Evolutionary conservation across 2,797 vertebrate genomes (phyloP).

Genomic region (Syndactyla subalaris): DNA sequence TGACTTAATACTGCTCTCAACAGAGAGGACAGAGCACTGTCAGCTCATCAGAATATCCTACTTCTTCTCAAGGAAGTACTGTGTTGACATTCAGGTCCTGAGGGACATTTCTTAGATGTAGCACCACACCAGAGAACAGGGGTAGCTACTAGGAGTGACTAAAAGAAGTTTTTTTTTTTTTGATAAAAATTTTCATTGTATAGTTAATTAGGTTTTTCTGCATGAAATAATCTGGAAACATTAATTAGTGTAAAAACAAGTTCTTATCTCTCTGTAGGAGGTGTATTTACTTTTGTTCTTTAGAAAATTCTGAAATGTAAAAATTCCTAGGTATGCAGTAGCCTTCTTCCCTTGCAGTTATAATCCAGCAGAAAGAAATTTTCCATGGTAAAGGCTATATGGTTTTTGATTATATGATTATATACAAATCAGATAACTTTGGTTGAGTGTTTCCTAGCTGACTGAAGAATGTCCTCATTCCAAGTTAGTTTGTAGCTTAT

Average conservation of each 20-base stretch:
- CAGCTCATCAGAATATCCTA: background rate
- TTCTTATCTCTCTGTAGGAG: background rate
- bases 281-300: background rate
- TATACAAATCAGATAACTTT: background rate
- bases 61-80: background rate
- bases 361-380: background rate
- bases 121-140: background rate
- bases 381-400: background rate
- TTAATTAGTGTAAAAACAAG: background rate
- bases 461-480: background rate
- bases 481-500: background rate
- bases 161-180: accelerated
- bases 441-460: background rate
- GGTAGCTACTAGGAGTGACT: background rate
- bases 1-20: background rate
- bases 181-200: background rate
- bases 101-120: background rate
- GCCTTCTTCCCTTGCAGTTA: background rate
- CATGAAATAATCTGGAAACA: background rate
- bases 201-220: background rate
- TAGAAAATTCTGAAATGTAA: background rate
- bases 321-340: background rate
- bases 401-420: background rate
- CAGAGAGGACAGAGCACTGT: background rate
- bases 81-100: background rate